A percentile compares a stretch with the other conserved stretches of the same genome.
phyloP scores from a whole-genome alignment of 1,140 invertebrate species.

The Dolichoris vasculosae region DNA sequence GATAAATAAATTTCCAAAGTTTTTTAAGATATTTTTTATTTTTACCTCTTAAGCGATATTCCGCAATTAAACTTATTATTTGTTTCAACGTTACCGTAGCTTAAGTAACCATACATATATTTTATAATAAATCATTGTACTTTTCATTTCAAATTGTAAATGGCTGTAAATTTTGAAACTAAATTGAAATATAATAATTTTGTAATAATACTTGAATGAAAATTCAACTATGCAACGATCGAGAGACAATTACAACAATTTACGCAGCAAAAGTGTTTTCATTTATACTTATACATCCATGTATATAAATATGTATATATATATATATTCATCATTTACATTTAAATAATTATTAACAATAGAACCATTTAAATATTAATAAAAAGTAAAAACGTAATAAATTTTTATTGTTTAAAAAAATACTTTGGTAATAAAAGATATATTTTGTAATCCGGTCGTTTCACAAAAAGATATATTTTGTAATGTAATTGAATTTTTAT shows the following conservation, averaged over 20 bases:
- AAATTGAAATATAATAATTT: background rate
- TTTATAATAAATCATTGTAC: background rate
- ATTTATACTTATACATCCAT: background rate
- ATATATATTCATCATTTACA: no score
- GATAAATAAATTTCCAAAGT: constrained; percentile 37
- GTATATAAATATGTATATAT: no score
- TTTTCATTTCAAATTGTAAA: background rate
- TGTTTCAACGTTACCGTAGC: background rate
- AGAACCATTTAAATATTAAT: no score
- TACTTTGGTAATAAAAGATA: no score
- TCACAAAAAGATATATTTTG: no score
- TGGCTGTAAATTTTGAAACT: background rate
- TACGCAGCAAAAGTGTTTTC: background rate
- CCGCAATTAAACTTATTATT: background rate
- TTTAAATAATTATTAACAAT: no score
- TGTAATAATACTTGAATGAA: background rate
- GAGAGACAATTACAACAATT: background rate
- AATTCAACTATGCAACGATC: background rate
- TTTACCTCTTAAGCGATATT: background rate
- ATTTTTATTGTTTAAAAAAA: no score
- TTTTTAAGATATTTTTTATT: background rate
- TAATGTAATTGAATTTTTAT: no score
- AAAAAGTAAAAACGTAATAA: no score
- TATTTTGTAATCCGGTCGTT: no score
- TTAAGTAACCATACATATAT: background rate